Percentiles rank a stretch among this genome's conserved stretches.
These are phyloP conservation scores for Taeniopygia guttata DNA, from an alignment of 2,797 vertebrate species.

Conservation along the genomic window DNA sequence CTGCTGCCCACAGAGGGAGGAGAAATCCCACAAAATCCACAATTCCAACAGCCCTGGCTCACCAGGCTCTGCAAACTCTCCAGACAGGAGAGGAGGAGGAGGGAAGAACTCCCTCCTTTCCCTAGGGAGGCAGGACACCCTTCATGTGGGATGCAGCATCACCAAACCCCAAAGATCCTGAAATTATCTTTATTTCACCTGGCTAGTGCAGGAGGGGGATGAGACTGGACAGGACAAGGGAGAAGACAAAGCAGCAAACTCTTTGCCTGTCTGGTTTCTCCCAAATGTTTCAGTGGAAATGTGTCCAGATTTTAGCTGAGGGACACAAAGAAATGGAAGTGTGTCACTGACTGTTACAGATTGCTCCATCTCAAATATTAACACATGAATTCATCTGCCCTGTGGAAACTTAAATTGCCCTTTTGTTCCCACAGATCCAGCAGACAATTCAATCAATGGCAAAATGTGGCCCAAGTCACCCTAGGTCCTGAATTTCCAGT, in stretches of 20 bases:
- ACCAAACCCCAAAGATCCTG: neutral
- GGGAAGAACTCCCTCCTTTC: neutral
- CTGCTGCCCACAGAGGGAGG: neutral
- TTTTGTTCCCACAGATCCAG: neutral
- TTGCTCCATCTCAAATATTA: neutral
- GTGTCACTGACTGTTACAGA: neutral
- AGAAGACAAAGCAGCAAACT: neutral
- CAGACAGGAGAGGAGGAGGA: too few species aligned
- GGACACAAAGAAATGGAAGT: neutral
- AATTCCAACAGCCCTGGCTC: neutral
- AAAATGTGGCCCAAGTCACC: neutral
- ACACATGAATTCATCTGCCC: neutral
- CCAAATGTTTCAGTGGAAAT: neutral
- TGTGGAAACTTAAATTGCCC: neutral
- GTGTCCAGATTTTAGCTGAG: neutral
- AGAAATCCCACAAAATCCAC: neutral
- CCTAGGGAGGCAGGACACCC: neutral
- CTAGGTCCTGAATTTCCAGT: neutral
- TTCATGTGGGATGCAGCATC: fast-evolving
- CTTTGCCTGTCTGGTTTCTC: neutral
- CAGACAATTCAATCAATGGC: neutral
- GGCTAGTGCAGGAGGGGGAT: neutral
- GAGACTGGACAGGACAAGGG: neutral
- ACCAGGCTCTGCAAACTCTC: neutral
- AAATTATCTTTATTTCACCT: neutral